A percentile compares a stretch with the other conserved stretches of the same genome.
phyloP scores from a whole-genome alignment of 2,797 vertebrate genomes.

The Luscinia luscinia region DNA sequence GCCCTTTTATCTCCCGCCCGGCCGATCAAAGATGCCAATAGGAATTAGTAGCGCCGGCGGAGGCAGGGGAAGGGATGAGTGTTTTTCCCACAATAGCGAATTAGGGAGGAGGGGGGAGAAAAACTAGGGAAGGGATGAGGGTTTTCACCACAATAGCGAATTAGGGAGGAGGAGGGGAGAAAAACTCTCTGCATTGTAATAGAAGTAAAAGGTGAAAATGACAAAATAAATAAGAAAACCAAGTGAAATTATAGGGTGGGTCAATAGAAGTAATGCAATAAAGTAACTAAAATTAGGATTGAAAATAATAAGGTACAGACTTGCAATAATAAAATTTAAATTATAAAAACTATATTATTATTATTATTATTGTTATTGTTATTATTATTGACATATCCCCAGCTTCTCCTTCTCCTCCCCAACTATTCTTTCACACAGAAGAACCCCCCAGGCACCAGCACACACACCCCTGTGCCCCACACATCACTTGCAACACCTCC shows the following conservation, averaged over 20 bases:
- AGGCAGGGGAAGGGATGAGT: background rate
- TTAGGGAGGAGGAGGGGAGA: fast-evolving
- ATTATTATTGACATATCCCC: background rate
- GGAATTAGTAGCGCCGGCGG: conserved; percentile 55
- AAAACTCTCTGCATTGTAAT: background rate
- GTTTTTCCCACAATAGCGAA: conserved; percentile 10
- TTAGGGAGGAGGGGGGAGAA: fast-evolving
- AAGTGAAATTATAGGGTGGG: fast-evolving
- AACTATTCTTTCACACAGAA: background rate
- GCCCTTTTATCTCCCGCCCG: conserved; percentile 53
- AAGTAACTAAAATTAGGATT: background rate
- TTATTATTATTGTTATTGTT: no score
- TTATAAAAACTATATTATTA: no score
- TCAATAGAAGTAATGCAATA: fast-evolving
- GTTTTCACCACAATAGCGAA: conserved; percentile 17
- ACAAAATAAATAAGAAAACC: background rate
- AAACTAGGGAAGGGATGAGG: background rate
- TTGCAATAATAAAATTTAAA: background rate
- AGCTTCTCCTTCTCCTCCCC: background rate
- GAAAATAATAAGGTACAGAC: background rate
- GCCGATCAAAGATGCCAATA: conserved; percentile 68
- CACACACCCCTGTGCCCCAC: background rate
- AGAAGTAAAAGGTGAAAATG: background rate
- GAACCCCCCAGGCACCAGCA: background rate
- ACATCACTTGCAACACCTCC: background rate